Evolutionary conservation across 2,797 vertebrate genomes (phyloP), one percentile per base, ranked within the genome.

Genomic region (Sebastes hubbsi): DNA sequence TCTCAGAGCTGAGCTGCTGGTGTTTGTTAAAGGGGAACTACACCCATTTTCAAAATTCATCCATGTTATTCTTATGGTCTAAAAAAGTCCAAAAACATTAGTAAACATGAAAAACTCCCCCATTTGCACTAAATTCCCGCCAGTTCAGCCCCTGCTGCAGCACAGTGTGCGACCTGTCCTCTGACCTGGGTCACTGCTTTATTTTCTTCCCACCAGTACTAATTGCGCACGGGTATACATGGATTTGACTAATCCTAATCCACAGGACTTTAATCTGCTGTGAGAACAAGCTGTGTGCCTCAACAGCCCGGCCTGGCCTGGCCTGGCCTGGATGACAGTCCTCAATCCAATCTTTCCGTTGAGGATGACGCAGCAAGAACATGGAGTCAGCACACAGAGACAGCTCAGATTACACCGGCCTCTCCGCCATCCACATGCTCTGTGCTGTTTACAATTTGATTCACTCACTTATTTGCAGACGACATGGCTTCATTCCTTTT

Each of bases 231-330:
- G 68, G 80, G 78, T 72, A 60, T 20, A 59, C 54, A 34, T 74
- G 67, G 79, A 71, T 55, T 32, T 25, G 60, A 75, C 74, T 88
- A 87, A 91, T 89, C 89, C 80, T 87, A 90, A 91, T 90, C 85
- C 82, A 46, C 18, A 22, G 63, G 56, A 3, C 10, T 71, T 61
- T 90, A 91, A 91, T 92, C 88, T 72, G 77, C 46, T 74, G 78
- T 83, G 83, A 73, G 79, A 88, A 86, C 80, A 84, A 34, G n/a
- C 62, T 46, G 60, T 54, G 25, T 75, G 72, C 30, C 64, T 32
- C 69, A 18, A 8, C 78, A 54, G 32, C 49, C 61, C 56, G 22
- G 8, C 49, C 20, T 52, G 18, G 49, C 13, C 30, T 30, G 27
- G 27, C 27, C 27, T 29, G 25, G 4, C 13, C 38, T 58, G 30